Base-by-base conservation (phyloP, 2,797 vertebrate genomes). In the Lagodon rhomboides region DNA sequence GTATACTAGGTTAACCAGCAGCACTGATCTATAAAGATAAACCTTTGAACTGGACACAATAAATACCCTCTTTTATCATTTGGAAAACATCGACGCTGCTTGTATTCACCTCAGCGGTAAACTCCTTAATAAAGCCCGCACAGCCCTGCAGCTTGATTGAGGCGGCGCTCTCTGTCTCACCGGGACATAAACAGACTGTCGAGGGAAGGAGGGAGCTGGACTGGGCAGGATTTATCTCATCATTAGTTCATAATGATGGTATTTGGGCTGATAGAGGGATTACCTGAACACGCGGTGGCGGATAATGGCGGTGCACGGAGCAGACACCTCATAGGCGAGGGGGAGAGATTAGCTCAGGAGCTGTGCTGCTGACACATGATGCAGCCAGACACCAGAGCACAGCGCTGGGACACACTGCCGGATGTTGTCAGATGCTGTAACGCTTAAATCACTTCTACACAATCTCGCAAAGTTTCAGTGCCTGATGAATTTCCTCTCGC, bases 221-320 rank as follows among this genome's bases (percentile, higher is more conserved):
- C 77, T 25, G 80, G 60, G 64, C 82, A 75, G 79, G 82, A 85
- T 88, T 88, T 70, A 79, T 87, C 85, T 85, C 75, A 75, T 82
- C 82, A 83, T 87, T 82, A 81, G 74, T 84, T 89, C 81, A 82
- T 88, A 89, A 88, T 87, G 84, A 87, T 4, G 62, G 80, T 68
- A 73, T 91, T 91, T 89, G 20, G 46, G 72, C 74, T 79, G 87
- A 90, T 86, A 74, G 83, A 79, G 84, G 86, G 89, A 91, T 92
- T 86, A 88, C 68, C 79, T 87, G 73, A 61, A 76, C 72, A 77
- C 65, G 8, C 54, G 6, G 75, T n/a, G 63, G 38, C 1, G 53
- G 79, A 79, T 86, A 82, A 83, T 87, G 77, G 79, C 80, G 58
- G 61, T 27, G 68, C 69, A 34, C 20, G 1, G 66, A 23, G 18